Evolutionary conservation across 1,140 invertebrate species (phyloP).

Genomic region (Linepithema humile): DNA sequence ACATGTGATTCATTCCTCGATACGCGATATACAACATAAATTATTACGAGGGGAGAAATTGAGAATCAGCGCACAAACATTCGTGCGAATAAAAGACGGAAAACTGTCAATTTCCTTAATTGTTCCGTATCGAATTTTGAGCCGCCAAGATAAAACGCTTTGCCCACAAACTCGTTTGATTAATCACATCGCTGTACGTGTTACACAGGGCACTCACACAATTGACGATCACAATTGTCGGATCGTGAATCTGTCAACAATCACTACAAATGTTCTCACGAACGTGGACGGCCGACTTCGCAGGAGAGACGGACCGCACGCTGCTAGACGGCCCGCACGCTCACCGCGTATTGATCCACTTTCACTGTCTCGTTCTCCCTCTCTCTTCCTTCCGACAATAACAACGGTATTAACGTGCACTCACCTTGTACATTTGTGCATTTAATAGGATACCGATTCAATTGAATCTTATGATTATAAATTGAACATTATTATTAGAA

Average conservation of each 20-base stretch:
- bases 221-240: neutral
- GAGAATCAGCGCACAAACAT: neutral
- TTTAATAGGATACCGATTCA: neutral
- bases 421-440: neutral
- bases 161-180: neutral
- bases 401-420: conserved; percentile 24
- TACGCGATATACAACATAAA: neutral
- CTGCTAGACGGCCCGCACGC: conserved; percentile 55
- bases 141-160: neutral
- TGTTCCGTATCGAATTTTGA: neutral
- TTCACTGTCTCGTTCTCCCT: conserved; percentile 74
- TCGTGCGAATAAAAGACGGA: neutral
- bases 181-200: too few species aligned
- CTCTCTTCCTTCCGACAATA: conserved; percentile 6
- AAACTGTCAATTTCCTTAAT: neutral
- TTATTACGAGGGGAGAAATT: neutral
- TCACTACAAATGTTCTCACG: too few species aligned
- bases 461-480: neutral
- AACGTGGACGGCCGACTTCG: neutral
- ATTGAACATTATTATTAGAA: neutral
- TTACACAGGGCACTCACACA: neutral
- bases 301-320: conserved; percentile 45
- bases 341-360: conserved; percentile 81
- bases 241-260: neutral
- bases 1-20: neutral